phyloP scores from a whole-genome alignment of 2,797 vertebrate genomes.

The Furcifer pardalis region DNA sequence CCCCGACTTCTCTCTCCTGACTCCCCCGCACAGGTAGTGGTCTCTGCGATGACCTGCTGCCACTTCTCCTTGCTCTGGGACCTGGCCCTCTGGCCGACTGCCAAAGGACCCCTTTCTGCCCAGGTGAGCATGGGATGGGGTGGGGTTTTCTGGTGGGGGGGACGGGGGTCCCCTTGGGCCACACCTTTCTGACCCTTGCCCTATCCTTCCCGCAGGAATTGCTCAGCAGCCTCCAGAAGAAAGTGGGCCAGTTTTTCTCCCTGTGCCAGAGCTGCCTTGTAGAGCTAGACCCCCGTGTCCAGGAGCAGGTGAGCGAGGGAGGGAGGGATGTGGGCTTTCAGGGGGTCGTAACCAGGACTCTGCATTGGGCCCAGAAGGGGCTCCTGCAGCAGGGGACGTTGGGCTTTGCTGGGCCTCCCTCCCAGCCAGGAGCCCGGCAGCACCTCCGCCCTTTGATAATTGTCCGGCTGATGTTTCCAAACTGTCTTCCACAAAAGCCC shows the following conservation, averaged over 20 bases:
- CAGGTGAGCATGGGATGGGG: conserved; percentile 56
- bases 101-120: neutral
- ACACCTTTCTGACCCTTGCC: neutral
- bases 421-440: too few species aligned
- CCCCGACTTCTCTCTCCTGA: too few species aligned
- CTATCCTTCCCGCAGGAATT: conserved; percentile 64
- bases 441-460: too few species aligned
- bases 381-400: too few species aligned
- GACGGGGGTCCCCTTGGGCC: too few species aligned
- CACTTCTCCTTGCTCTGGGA: conserved; percentile 83
- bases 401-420: too few species aligned
- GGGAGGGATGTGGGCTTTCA: too few species aligned
- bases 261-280: conserved; percentile 84
- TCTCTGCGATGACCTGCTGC: conserved; percentile 80
- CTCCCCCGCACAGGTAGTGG: conserved; percentile 80
- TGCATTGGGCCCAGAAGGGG: too few species aligned
- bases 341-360: too few species aligned
- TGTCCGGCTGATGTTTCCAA: too few species aligned
- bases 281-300: conserved; percentile 71
- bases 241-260: conserved; percentile 75
- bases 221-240: conserved; percentile 67
- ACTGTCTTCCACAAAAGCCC: too few species aligned
- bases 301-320: conserved; percentile 87
- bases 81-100: conserved; percentile 47
- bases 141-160: neutral